phyloP scores from a whole-genome alignment of 2,888 invertebrate species.

The Linnaemya tessellans region DNA sequence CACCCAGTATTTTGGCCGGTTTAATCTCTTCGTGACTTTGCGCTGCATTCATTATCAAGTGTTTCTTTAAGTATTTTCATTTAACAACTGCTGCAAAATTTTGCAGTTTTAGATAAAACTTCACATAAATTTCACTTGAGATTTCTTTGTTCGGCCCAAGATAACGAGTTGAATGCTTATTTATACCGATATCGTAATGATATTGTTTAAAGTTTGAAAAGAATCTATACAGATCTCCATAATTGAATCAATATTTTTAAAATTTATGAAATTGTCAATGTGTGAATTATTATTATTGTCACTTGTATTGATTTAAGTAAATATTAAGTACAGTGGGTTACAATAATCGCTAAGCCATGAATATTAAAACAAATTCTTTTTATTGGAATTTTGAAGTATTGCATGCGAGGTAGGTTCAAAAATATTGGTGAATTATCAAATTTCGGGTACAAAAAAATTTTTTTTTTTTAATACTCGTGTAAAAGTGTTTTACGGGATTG shows the following conservation, averaged over 20 bases:
- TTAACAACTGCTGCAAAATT: not conserved
- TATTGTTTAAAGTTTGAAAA: not conserved
- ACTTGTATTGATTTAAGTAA: conserved; percentile 53
- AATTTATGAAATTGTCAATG: conserved; percentile 51
- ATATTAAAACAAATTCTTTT: too few relatives aligned
- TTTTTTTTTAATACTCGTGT: too few relatives aligned
- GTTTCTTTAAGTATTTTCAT: not conserved
- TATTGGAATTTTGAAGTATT: too few relatives aligned
- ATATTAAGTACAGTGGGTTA: conserved; percentile 18
- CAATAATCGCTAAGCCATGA: not conserved
- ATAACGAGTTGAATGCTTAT: conserved; percentile 5
- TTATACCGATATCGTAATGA: conserved; percentile 19
- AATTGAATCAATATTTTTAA: not conserved
- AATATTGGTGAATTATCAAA: too few relatives aligned
- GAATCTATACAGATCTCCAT: not conserved
- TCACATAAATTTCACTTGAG: not conserved
- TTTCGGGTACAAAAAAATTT: too few relatives aligned
- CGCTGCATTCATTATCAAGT: not conserved
- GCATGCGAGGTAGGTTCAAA: too few relatives aligned
- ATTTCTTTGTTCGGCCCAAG: not conserved
- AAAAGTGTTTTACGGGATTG: too few relatives aligned
- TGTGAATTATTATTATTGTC: conserved; percentile 62
- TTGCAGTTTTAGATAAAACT: too few relatives aligned
- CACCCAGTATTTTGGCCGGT: conserved; percentile 81
- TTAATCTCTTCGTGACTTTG: conserved; percentile 34